phyloP scores from a whole-genome alignment of 2,113 vertebrate genomes.

The Phocoena phocoena region DNA sequence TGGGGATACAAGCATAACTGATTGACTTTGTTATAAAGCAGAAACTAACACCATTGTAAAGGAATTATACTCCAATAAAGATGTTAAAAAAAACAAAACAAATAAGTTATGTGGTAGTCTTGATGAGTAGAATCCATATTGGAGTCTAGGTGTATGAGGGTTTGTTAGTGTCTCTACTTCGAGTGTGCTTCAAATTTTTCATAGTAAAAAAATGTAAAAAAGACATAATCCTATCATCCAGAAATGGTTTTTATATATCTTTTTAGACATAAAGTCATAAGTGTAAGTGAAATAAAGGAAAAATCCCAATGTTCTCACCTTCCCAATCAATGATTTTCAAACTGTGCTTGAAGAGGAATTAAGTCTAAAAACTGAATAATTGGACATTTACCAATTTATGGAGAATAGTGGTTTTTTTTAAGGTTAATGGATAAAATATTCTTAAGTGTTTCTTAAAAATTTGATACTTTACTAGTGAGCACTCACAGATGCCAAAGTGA shows the following conservation, averaged over 20 bases:
- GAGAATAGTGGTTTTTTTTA: not conserved
- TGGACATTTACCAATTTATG: not conserved
- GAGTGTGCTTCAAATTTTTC: not conserved
- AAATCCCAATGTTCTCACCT: not conserved
- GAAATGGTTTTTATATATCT: not conserved
- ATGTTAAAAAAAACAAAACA: no score
- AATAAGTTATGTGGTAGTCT: not conserved
- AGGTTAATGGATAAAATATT: conserved; percentile 15
- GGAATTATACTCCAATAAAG: no score
- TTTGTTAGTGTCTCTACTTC: not conserved
- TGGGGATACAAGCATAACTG: no score
- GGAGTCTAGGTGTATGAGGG: not conserved
- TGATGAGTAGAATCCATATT: not conserved
- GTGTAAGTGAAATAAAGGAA: conserved; percentile 19
- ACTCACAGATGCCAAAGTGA: not conserved
- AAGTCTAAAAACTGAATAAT: conserved; percentile 6
- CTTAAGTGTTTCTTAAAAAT: conserved; percentile 25
- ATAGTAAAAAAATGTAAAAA: not conserved
- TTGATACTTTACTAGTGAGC: not conserved
- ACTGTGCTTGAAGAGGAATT: not conserved
- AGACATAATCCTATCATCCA: not conserved
- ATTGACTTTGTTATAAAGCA: no score
- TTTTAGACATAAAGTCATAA: not conserved
- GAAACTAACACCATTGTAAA: no score
- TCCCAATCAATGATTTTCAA: not conserved